Evolutionary conservation across 1,140 invertebrate species (phyloP), one percentile per base, ranked within the genome.

Genomic region (Platyscapa corneri): DNA sequence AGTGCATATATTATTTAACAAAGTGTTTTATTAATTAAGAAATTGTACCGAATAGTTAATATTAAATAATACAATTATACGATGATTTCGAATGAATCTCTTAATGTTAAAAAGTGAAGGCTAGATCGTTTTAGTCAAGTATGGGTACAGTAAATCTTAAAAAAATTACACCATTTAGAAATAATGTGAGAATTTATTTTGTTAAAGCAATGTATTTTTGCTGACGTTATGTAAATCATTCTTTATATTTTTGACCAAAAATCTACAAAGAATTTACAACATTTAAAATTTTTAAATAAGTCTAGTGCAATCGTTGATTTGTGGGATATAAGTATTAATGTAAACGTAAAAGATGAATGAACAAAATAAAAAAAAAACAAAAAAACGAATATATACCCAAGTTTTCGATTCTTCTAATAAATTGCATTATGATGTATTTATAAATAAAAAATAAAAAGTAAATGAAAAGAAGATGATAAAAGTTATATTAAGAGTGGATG

Each of bases 11-110:
- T 84, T 76, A 65, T 83, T 60, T 76, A 83, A 76, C 16, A 76
- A 75, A 83, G 42, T 72, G 37, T 60, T 83, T n/a, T 64, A 64
- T 74, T 60, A 75, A n/a, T 74, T 53, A 75, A 60, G 18, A 75
- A 76, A 32, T 42, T 83, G 14, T 75, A 83, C n/a, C 39, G 60
- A 83, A 76, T 76, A 72, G 37, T 83, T 76, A 80, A 46, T 46
- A 64, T 76, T 46, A 7, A 46, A 46, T 12, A 14, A 76, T 76
- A 32, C 27, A 83, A 76, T 65, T 76, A 20, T 83, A 83, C 53
- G 56, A 39, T 1, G 60, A 39, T 82, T 74, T 74, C 49, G 34
- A 82, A 53, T 56, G 82, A 75, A 83, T 76, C n/a, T 76, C 46
- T 60, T 20, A 32, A 53, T 75, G 49, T 83, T 76, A n/a, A 83